Base-by-base conservation (phyloP, 2,888 invertebrate genomes). In the Ochropleura plecta region DNA sequence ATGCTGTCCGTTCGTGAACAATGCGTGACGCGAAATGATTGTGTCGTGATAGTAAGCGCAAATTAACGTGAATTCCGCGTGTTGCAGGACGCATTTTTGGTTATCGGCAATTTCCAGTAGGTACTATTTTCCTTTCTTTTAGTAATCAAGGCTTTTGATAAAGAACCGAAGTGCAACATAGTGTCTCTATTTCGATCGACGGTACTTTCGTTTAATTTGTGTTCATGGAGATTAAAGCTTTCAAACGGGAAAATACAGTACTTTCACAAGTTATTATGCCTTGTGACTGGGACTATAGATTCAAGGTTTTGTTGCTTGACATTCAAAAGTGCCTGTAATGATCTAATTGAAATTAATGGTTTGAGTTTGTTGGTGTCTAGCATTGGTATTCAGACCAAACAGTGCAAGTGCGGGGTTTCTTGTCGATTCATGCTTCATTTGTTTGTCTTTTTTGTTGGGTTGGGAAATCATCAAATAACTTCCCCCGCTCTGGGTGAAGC, bases 131-230 rank as follows among this genome's bases (percentile, higher is more conserved):
- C 0, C 2, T 59, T 14, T 2, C 12, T 7, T 44, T 14, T 3
- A 3, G 16, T 16, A 14, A 5, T 42, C 9, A 12, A n/a, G n/a
- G 42, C 10, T 42, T 3, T 18, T 0, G 8, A 48, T 7, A 16
- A 73, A 40, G n/a, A 46, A 48, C 16, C 46, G 40, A 40, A 73
- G 73, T 73, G 73, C 44, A 73, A 60, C 4, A 16, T 44, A 73
- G 20, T 8, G 51, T 20, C n/a, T 66, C 3, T 14, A 46, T 51
- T 46, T 0, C 12, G 10, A 2, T 48, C 5, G 1, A 75, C 14
- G 40, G 59, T 75, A 70, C 16, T 66, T 16, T 20, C 5, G 48
- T 67, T 42, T 12, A 16, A 42, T 1, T 42, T 55, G 12, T 7
- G 20, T 30, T 12, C 3, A 42, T n/a, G 18, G 10, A 9, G 16